A percentile compares a stretch with the other conserved stretches of the same genome.
Conservation (phyloP, 2,113 vertebrate species). For the Montifringilla adamsi region DNA sequence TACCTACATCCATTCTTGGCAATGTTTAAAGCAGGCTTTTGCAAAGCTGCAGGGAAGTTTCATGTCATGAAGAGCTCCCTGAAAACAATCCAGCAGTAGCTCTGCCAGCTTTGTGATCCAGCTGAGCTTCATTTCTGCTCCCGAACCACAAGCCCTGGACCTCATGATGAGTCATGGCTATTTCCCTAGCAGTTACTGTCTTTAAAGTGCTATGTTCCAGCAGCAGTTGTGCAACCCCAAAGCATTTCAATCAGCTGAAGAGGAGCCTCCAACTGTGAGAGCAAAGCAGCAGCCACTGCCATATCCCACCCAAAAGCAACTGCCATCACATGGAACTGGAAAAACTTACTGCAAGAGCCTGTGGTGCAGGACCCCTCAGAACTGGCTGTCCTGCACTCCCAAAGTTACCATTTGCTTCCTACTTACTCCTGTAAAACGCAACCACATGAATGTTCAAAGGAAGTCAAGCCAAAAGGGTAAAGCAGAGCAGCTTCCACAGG, state of each 20-base stretch:
- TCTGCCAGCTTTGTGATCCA: not conserved
- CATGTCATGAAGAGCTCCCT: not conserved
- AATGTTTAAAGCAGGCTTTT: not conserved
- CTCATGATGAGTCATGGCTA: not conserved
- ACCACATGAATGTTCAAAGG: not conserved
- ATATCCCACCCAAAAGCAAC: not conserved
- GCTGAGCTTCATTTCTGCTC: not conserved
- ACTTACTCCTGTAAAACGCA: not conserved
- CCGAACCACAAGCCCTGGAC: not conserved
- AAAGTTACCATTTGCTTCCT: not conserved
- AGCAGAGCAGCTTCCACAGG: not conserved
- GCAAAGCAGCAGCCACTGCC: not conserved
- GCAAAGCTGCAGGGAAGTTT: not conserved
- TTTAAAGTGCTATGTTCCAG: not conserved
- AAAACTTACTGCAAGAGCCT: not conserved
- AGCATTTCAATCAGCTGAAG: not conserved
- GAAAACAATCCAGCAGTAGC: not conserved
- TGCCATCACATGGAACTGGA: not conserved
- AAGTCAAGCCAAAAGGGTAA: not conserved
- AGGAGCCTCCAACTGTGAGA: not conserved
- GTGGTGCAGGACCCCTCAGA: not conserved
- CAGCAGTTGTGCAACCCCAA: not conserved
- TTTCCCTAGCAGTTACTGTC: not conserved
- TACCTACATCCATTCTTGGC: not conserved
- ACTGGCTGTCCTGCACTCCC: not conserved